Percentiles rank a stretch among this genome's conserved stretches.
Conservation (phyloP, 1,140 invertebrate species). For the Pseudomyrmex sp. region DNA sequence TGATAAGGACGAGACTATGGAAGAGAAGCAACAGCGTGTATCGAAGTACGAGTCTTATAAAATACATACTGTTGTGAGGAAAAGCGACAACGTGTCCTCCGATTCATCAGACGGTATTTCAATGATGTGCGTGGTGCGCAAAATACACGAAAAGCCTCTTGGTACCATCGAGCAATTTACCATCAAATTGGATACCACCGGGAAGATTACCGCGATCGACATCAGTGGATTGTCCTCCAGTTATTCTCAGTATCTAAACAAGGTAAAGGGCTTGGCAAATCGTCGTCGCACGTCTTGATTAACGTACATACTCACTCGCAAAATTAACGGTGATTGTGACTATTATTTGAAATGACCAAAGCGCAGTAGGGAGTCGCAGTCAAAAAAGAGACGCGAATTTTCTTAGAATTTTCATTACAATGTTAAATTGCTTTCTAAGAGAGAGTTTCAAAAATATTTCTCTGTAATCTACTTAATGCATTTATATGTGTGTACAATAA, state of each 20-base stretch:
- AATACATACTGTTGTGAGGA: constrained; percentile 89
- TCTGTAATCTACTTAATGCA: too few species aligned
- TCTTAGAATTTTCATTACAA: constrained; percentile 6
- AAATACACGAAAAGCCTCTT: constrained; percentile 93
- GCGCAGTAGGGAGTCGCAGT: not conserved
- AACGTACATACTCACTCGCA: not conserved
- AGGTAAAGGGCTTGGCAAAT: constrained; percentile 83
- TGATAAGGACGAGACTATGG: constrained; percentile 90
- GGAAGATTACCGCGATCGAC: constrained; percentile 93
- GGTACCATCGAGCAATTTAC: constrained; percentile 94
- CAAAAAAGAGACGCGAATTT: not conserved
- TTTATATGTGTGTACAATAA: too few species aligned
- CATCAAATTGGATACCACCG: constrained; percentile 94
- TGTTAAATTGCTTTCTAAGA: too few species aligned
- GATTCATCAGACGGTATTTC: constrained; percentile 87
- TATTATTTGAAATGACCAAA: not conserved
- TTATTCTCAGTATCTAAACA: constrained; percentile 89
- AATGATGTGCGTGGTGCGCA: constrained; percentile 93
- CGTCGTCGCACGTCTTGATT: not conserved
- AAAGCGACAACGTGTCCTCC: constrained; percentile 85
- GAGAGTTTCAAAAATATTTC: too few species aligned
- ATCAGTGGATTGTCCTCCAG: constrained; percentile 88
- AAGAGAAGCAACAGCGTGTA: constrained; percentile 91
- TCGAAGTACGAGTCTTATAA: constrained; percentile 89
- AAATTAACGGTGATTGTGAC: constrained; percentile 18